Base-by-base conservation (phyloP, 2,888 invertebrate genomes). In the Drosophila dives region DNA sequence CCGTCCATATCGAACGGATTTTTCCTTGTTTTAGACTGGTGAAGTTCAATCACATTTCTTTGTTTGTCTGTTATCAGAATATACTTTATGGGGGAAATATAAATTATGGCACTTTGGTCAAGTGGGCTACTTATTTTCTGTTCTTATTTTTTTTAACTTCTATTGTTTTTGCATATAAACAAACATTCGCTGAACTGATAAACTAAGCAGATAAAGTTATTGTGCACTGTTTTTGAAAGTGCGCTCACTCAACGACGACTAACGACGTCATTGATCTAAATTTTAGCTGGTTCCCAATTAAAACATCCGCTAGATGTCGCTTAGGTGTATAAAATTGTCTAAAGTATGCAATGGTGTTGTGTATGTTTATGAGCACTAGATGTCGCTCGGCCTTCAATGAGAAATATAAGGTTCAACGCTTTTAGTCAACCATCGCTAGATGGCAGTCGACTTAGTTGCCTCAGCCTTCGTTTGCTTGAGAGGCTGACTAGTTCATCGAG, bases 261-360 rank as follows among this genome's bases (percentile, higher is more conserved):
- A 20, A 12, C 3, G 20, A 7, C 12, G 23, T 45, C 23, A 45
- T 40, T 40, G 23, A 20, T 12, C 6, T 50, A 32, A 50, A 50
- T 36, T 38, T 1, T 40, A 2, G 17, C 1, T 26, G 10, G 55
- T 10, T 36, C 38, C 29, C 11, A n/a, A 29, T 55, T 6, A 11
- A 23, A 29, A 1, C 15, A 5, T 42, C 12, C 26, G 23, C 2
- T 36, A 72, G 73, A 40, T 58, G 72, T 33, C 72, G 72, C 20
- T 10, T 15, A 4, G 2, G 4, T 6, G 15, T 6, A 8, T 8
- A 8, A 6, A 1, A n/a, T 17, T 4, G 2, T 12, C 15, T 12
- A 8, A 68, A 51, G 50, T 50, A 68, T 58, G 36, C 42, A 23
- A 45, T 10, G 10, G 3, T 10, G 11, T 50, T 36, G 7, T 15